Evolutionary conservation across 2,113 vertebrate genomes (phyloP).

Genomic region (Odocoileus virginianus): DNA sequence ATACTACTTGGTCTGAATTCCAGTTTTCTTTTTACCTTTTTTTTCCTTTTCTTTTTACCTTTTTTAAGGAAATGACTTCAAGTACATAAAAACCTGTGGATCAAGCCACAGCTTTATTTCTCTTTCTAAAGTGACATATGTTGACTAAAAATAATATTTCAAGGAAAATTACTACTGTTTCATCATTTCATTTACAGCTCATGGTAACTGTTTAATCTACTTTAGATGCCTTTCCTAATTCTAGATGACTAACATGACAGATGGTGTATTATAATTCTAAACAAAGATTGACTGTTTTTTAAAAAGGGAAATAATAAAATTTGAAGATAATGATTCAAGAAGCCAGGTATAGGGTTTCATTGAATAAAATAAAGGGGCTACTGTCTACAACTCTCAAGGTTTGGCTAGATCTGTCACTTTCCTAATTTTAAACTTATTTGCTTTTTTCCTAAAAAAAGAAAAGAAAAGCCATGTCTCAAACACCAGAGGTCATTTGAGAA

Average conservation of each 20-base stretch:
- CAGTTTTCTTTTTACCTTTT: background rate
- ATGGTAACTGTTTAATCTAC: background rate
- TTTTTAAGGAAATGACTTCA: background rate
- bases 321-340: background rate
- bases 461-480: background rate
- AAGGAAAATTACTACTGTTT: background rate
- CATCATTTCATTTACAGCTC: conserved; percentile 7
- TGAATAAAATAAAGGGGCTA: background rate
- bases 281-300: background rate
- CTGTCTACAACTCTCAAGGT: background rate
- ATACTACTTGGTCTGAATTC: background rate
- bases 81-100: background rate
- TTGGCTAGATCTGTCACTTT: background rate
- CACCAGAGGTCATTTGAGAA: background rate
- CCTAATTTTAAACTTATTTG: background rate
- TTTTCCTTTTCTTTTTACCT: background rate
- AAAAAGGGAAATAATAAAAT: background rate
- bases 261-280: background rate
- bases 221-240: background rate
- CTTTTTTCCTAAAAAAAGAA: background rate
- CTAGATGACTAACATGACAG: background rate
- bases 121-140: background rate
- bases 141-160: background rate
- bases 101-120: background rate
- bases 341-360: background rate